Evolutionary conservation across 2,888 invertebrate species (phyloP).

Genomic region (Drosophila aldrichi): DNA sequence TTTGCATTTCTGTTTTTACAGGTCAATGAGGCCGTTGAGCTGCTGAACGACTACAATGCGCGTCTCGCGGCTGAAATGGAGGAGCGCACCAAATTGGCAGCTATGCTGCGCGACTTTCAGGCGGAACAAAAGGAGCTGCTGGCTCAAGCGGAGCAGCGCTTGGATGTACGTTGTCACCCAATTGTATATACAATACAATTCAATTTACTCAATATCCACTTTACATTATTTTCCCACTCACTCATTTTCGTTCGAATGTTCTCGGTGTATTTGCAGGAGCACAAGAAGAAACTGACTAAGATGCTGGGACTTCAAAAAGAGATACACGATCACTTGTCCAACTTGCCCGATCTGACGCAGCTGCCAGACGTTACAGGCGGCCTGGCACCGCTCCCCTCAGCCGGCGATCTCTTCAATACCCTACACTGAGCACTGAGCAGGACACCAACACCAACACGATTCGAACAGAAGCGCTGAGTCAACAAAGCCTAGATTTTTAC

Average conservation of each 20-base stretch:
- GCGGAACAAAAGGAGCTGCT: conserved; percentile 94
- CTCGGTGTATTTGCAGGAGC: conserved; percentile 89
- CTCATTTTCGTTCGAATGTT: background rate
- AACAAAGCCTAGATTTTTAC: conserved; percentile 28
- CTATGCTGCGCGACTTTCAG: conserved; percentile 95
- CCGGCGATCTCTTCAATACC: conserved; percentile 96
- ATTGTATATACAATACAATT: conserved; percentile 3
- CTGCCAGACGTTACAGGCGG: conserved; percentile 97
- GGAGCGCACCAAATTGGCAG: conserved; percentile 93
- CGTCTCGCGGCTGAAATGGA: conserved; percentile 95
- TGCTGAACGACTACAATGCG: conserved; percentile 95
- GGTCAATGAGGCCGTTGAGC: conserved; percentile 92
- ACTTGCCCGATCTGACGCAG: conserved; percentile 96
- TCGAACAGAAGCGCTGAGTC: background rate
- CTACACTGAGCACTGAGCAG: conserved; percentile 76
- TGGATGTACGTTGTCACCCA: conserved; percentile 88
- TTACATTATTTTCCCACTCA: conserved; percentile 19
- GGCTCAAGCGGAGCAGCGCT: conserved; percentile 93
- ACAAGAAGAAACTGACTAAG: conserved; percentile 94
- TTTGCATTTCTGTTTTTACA: conserved; percentile 26
- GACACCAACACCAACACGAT: background rate
- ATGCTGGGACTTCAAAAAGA: conserved; percentile 94
- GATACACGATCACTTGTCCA: conserved; percentile 96
- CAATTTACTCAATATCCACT: background rate
- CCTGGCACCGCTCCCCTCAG: conserved; percentile 96